These are phyloP conservation scores for Dexiosoma caninum DNA, from an alignment of 2,888 invertebrate species.

Conservation along the genomic window DNA sequence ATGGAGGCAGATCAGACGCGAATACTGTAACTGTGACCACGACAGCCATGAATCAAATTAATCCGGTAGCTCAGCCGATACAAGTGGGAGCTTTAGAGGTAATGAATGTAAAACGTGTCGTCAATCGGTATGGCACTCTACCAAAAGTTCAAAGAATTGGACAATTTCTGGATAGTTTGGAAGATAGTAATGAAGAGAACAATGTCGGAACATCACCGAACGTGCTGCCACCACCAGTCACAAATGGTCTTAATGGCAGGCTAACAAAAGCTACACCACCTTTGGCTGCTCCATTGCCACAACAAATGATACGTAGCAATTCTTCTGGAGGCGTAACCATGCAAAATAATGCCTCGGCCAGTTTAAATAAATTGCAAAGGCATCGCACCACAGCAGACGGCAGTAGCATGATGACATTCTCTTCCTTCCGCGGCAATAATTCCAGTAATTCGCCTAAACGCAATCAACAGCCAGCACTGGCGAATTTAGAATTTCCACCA, in stretches of 20 bases:
- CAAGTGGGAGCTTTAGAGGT: slow-evolving; percentile 96
- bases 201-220: slow-evolving; percentile 4
- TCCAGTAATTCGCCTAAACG: slow-evolving; percentile 86
- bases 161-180: slow-evolving; percentile 95
- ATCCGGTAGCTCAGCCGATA: slow-evolving; percentile 78
- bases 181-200: slow-evolving; percentile 80
- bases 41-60: slow-evolving; percentile 54
- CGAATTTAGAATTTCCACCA: slow-evolving; percentile 92
- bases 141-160: slow-evolving; percentile 98
- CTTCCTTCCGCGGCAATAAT: slow-evolving; percentile 81
- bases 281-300: slow-evolving; percentile 67
- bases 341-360: slow-evolving; percentile 82
- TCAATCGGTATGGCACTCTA: slow-evolving; percentile 96
- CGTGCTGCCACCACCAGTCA: slow-evolving; percentile 62
- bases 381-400: slow-evolving; percentile 80
- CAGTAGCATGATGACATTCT: slow-evolving; percentile 77
- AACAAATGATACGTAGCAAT: slow-evolving; percentile 93
- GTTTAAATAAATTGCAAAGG: slow-evolving; percentile 80
- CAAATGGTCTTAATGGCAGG: slow-evolving; percentile 62
- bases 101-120: slow-evolving; percentile 95
- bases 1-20: slow-evolving; percentile 61
- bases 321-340: slow-evolving; percentile 89
- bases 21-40: slow-evolving; percentile 59
- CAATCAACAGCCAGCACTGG: slow-evolving; percentile 85
- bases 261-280: slow-evolving; percentile 29